Evolutionary conservation across 2,797 vertebrate species (phyloP).

Genomic region (Mormyrops boulengeri): DNA sequence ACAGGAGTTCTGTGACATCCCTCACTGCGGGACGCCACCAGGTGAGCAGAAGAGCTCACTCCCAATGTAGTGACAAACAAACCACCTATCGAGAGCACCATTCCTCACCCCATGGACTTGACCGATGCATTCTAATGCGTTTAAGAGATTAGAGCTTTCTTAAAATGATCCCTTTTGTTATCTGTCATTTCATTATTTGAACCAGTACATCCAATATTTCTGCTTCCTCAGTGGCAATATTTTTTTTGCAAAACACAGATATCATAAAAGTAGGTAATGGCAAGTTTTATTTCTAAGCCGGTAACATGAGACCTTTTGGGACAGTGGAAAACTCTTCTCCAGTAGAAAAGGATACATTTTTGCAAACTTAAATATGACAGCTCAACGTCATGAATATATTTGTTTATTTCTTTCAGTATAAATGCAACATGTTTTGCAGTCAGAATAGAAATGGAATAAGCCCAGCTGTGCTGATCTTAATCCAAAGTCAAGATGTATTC

Average conservation of each 20-base stretch:
- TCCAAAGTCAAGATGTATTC: neutral
- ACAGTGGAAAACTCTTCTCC: neutral
- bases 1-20: slow-evolving; percentile 51
- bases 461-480: neutral
- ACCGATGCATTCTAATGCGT: neutral
- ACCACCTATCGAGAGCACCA: neutral
- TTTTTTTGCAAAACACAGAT: neutral
- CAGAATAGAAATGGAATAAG: neutral
- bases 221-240: neutral
- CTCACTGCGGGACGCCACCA: slow-evolving; percentile 29
- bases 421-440: neutral
- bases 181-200: neutral
- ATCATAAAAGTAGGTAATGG: neutral
- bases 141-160: neutral
- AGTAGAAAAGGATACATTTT: neutral
- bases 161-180: neutral
- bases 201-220: neutral
- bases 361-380: neutral
- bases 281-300: neutral
- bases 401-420: neutral
- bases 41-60: slow-evolving; percentile 26
- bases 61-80: neutral
- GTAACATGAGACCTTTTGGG: neutral
- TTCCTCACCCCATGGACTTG: neutral
- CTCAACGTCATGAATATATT: neutral